phyloP scores from a whole-genome alignment of 2,113 vertebrate species.

The Rhynchopsitta pachyrhyncha region DNA sequence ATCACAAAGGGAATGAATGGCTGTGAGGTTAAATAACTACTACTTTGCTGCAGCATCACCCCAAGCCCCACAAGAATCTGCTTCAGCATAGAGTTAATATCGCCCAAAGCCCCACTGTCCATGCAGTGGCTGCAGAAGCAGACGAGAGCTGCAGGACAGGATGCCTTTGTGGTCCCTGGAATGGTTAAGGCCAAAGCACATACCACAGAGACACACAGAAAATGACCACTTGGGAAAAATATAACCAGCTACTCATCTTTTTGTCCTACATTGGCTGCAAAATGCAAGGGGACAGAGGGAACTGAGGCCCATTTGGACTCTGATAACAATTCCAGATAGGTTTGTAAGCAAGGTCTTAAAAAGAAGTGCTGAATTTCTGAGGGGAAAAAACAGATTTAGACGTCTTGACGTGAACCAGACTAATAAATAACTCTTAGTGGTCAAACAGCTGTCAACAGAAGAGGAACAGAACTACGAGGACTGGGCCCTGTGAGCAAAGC shows the following conservation, averaged over 20 bases:
- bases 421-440: not conserved
- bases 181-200: not conserved
- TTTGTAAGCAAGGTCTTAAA: not conserved
- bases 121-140: not conserved
- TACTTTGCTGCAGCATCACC: not conserved
- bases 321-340: not conserved
- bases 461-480: not conserved
- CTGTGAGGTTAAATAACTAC: not conserved
- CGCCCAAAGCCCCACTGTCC: not conserved
- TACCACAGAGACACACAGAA: not conserved
- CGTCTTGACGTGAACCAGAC: not conserved
- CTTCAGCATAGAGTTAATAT: not conserved
- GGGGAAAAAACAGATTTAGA: not conserved
- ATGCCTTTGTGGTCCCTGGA: not conserved
- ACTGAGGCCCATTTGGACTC: not conserved
- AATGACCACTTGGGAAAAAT: not conserved
- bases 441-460: not conserved
- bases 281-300: not conserved
- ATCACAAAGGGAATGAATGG: not conserved
- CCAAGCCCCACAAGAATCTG: not conserved
- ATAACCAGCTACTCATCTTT: not conserved
- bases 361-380: not conserved
- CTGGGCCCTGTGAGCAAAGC: fast-evolving
- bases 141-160: not conserved
- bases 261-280: not conserved